Base-by-base conservation (phyloP, 2,113 vertebrate genomes). In the Datnioides undecimradiatus region DNA sequence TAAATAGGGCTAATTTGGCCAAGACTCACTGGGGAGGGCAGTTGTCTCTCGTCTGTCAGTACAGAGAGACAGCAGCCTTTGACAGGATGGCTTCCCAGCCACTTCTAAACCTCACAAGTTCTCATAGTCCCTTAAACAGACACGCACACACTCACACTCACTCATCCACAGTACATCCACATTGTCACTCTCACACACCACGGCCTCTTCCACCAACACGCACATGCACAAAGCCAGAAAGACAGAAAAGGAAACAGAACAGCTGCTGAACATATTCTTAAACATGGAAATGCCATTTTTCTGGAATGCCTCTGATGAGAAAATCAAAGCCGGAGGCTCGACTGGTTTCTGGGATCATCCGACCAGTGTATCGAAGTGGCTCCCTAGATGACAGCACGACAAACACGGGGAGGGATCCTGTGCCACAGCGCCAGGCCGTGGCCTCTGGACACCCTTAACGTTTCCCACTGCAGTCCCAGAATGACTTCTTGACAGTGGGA, bases 1-100 rank as follows among this genome's bases (percentile, higher is more conserved):
- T 95, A 95, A 95, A 95, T 95, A 95, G 92, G 93, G 83, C 73
- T 87, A 84, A 88, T 93, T 93, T 88, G 91, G 92, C 91, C 87
- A 63, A 82, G 83, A 90, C 81, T 90, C 76, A 76, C 74, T 68
- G 82, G 64, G 83, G 90, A 87, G 88, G 87, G 82, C 83, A 41
- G 80, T 31, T 60, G 80, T 85, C 87, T 83, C 73, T 21, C 29
- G 64, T 85, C 45, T 64, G 77, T 80, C 70, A 79, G 72, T 21
- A 85, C 65, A 82, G 81, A 90, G 73, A 87, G 67, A 85, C 66
- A 48, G 52, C 83, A 79, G 87, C 70, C 75, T 82, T 60, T 52
- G 60, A 48, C 21, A 51, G 23, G 57, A 72, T 16, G 76, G 74
- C 86, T 73, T 81, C 64, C 57, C 25, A 63, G 73, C 73, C 62